Evolutionary conservation across 2,113 vertebrate species (phyloP).

Genomic region (Aix galericulata): DNA sequence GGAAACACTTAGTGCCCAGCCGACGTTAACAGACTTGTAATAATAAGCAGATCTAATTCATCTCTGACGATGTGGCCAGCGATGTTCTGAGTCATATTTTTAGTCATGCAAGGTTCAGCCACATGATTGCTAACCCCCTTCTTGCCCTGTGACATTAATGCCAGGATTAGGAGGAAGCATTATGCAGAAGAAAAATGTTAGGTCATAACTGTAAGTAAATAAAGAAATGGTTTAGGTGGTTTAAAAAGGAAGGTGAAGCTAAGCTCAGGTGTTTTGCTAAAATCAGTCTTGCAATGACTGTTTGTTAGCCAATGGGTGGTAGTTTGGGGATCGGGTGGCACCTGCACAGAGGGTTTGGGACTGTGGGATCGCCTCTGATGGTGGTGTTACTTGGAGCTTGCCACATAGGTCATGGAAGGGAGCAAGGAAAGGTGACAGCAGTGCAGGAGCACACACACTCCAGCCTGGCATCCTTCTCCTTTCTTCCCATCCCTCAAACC

Average conservation of each 20-base stretch:
- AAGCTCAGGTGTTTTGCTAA: background rate
- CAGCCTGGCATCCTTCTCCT: background rate
- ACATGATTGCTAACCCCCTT: background rate
- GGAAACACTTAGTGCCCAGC: background rate
- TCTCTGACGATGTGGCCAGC: background rate
- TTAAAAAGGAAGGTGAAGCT: background rate
- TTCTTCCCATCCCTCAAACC: background rate
- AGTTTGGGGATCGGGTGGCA: background rate
- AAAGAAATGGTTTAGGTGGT: background rate
- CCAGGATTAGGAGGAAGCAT: background rate
- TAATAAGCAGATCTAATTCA: background rate
- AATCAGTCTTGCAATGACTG: background rate
- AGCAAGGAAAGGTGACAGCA: background rate
- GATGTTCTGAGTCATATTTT: conserved; percentile 13
- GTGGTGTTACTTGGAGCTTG: background rate
- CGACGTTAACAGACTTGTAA: background rate
- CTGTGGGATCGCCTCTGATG: fast-evolving
- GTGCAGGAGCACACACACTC: fast-evolving
- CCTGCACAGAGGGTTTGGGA: background rate
- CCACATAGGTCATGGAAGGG: background rate
- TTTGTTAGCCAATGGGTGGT: background rate
- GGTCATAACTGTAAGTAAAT: background rate
- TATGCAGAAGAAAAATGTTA: background rate
- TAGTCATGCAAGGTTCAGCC: conserved; percentile 8
- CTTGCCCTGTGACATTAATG: background rate